Base-by-base conservation (phyloP, 2,113 vertebrate species). In the Panurus biarmicus region DNA sequence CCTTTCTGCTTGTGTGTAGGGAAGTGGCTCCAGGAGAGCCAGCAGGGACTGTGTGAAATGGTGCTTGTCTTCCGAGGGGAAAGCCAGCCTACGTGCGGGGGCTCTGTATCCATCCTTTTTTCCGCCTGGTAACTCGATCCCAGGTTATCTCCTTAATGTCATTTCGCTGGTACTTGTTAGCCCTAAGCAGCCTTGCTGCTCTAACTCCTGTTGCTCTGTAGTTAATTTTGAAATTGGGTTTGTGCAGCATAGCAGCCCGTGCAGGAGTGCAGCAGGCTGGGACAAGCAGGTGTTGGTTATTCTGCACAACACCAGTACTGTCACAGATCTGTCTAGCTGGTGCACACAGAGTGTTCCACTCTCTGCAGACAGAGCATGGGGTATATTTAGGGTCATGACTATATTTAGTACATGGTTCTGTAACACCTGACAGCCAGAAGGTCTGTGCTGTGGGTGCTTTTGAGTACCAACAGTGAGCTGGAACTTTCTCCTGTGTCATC, bases 81-180 rank as follows among this genome's bases (percentile, higher is more conserved):
- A 65, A 73, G 73, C 44, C 70, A 70, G 53, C 0, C 0, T 28
- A 5, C 1, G 0, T 1, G 25, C 80, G 61, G 40, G 53, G 26
- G 29, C 57, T 47, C 83, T 77, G 45, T 8, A 44, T 56, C 57
- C 33, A 4, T 78, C 73, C 77, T 33, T 26, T 35, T 71, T 56
- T 36, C 73, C 29, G 21, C 22, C 72, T 26, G 23, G 56, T 51
- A 79, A 36, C 67, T 82, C 2, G 9, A 87, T 31, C 48, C 66
- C 31, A 2, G 14, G 53, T 75, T 89, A 57, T 42, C 58, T 61
- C 73, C 70, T 50, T 8, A 2, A 19, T 18, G 61, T 17, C 58
- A 5, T 17, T 69, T 13, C 2, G 1, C 19, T 26, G 19, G 73
- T 53, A 5, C 24, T 50, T 12, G 53, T 40, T 42, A 44, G 61